Conservation (phyloP, 2,888 invertebrate species). For the Tiliacea aurago region DNA sequence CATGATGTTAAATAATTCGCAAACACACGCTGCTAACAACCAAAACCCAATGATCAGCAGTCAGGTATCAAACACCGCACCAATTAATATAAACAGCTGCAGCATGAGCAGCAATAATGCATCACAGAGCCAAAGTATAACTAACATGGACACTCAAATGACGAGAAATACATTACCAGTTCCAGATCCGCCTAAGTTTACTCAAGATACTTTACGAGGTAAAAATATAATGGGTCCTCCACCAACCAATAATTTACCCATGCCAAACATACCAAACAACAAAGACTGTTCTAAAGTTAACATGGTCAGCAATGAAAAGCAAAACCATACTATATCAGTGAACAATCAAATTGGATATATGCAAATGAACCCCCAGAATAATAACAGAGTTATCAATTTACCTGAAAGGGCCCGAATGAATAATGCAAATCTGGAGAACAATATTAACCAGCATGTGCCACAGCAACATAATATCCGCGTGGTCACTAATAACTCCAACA, state of each 20-base stretch:
- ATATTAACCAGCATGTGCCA: constrained; percentile 83
- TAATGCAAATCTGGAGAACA: constrained; percentile 81
- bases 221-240: constrained; percentile 86
- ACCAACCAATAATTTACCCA: constrained; percentile 75
- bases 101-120: constrained; percentile 81
- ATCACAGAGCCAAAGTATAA: constrained; percentile 78
- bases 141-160: constrained; percentile 81
- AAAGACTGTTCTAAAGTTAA: constrained; percentile 85
- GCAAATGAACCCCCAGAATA: constrained; percentile 87
- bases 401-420: constrained; percentile 85
- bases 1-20: constrained; percentile 85
- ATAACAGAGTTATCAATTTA: constrained; percentile 86
- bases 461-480: constrained; percentile 88
- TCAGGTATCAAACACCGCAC: constrained; percentile 79
- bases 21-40: constrained; percentile 78
- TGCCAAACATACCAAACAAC: constrained; percentile 79
- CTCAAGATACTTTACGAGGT: constrained; percentile 83
- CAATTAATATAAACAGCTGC: constrained; percentile 86
- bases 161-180: constrained; percentile 80
- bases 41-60: constrained; percentile 81
- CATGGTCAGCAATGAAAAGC: constrained; percentile 83
- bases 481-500: constrained; percentile 84
- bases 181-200: constrained; percentile 83
- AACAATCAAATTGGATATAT: constrained; percentile 87
- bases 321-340: constrained; percentile 84